Base-by-base conservation (phyloP, 2,113 vertebrate genomes). In the Saguinus midas region DNA sequence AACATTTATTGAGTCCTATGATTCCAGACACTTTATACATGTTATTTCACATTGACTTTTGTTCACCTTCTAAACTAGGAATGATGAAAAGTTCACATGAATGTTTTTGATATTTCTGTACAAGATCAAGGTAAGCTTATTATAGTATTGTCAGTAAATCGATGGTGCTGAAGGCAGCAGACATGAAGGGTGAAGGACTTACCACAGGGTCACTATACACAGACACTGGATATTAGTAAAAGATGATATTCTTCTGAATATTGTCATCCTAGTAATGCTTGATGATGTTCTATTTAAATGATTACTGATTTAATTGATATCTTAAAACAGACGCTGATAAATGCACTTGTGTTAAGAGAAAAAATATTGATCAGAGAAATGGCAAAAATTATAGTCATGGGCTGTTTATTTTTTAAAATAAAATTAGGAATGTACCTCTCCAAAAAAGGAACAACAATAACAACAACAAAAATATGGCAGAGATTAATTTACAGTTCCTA, bases 251-350 rank as follows among this genome's bases (percentile, higher is more conserved):
- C 55, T 93, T 80, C 37, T 61, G 20, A 61, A 84, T 84, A 61
- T 95, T 27, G n/a, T 90, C n/a, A 87, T 90, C n/a, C 95, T 55
- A 81, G 37, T 82, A 95, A 96, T 78, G 29, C 66, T 87, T 96
- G 20, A 50, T 95, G 87, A 85, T 66, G 29, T 84, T 88, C 58
- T 61, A 17, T 87, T 96, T 97, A 91, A 97, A 91, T 86, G 88
- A 97, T 93, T 83, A 91, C 80, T 97, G 76, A 73, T 85, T 35
- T 92, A 43, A 52, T 86, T 37, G 29, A 29, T 96, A 57, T 66
- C 48, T 97, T 64, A 91, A 97, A 96, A 93, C 92, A 97, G 55
- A 20, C 48, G 10, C 61, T 85, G 40, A 92, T 94, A 61, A 35
- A 87, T 73, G 43, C 43, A 48, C 8, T 95, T 97, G 16, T 70